phyloP scores from a whole-genome alignment of 2,888 invertebrate species.

The Parelbella ahira region DNA sequence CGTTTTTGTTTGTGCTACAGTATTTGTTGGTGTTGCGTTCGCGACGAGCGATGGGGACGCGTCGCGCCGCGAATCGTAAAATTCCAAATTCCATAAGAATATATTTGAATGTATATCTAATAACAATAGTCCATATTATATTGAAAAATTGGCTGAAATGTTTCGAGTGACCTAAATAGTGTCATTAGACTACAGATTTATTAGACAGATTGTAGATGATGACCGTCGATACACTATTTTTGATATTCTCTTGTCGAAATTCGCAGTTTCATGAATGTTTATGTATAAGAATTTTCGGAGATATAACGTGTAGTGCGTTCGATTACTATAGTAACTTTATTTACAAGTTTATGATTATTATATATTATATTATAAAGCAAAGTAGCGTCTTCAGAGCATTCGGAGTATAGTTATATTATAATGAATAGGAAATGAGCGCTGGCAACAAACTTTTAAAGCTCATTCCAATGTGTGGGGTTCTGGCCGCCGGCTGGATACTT shows the following conservation, averaged over 20 bases:
- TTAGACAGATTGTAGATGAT: slow-evolving; percentile 70
- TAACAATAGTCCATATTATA: slow-evolving; percentile 60
- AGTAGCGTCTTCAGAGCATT: slow-evolving; percentile 71
- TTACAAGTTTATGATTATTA: slow-evolving; percentile 73
- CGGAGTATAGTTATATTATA: slow-evolving; percentile 51
- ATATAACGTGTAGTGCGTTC: slow-evolving; percentile 61
- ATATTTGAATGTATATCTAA: too few species aligned
- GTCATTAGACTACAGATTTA: slow-evolving; percentile 68
- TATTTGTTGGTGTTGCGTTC: too few species aligned
- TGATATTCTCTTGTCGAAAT: slow-evolving; percentile 81
- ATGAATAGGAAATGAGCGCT: slow-evolving; percentile 52
- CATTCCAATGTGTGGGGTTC: slow-evolving; percentile 42
- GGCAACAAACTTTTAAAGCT: slow-evolving; percentile 48
- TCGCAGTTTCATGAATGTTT: slow-evolving; percentile 69
- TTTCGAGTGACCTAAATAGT: slow-evolving; percentile 67
- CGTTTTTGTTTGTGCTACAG: background rate
- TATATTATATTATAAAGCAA: slow-evolving; percentile 65
- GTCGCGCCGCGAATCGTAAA: background rate
- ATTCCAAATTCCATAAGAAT: too few species aligned
- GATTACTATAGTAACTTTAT: slow-evolving; percentile 75
- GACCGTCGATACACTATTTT: slow-evolving; percentile 77
- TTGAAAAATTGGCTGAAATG: slow-evolving; percentile 57
- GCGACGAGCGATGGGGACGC: too few species aligned
- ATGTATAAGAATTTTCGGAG: slow-evolving; percentile 53
- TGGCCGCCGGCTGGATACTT: too few species aligned